These are phyloP conservation scores for Meloidogyne chitwoodi DNA, from an alignment of 1,140 invertebrate genomes.

Conservation along the genomic window DNA sequence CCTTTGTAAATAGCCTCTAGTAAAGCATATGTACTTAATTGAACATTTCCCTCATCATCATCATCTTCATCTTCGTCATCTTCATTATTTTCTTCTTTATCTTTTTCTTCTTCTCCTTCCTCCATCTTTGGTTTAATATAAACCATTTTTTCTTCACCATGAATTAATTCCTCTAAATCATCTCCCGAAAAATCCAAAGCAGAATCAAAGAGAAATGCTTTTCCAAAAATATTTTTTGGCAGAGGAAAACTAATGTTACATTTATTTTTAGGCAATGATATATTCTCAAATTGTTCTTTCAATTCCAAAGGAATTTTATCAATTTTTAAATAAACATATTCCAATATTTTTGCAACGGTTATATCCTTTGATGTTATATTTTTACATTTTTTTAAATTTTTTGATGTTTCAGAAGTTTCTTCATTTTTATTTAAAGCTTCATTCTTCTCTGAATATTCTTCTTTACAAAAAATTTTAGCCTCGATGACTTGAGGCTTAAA, in stretches of 20 bases:
- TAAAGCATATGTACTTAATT: neutral
- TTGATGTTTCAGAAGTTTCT: neutral
- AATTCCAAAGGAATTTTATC: neutral
- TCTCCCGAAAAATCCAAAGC: neutral
- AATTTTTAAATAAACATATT: neutral
- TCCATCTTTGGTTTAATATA: neutral
- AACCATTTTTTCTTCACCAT: neutral
- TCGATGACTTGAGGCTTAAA: neutral
- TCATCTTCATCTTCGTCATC: neutral
- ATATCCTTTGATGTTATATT: neutral
- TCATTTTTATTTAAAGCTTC: too few species aligned
- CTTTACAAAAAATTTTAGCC: neutral
- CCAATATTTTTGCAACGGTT: neutral
- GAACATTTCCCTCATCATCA: neutral
- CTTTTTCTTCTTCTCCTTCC: neutral
- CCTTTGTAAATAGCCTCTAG: neutral
- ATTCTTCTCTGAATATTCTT: neutral
- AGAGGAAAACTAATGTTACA: neutral
- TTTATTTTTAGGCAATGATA: constrained; percentile 36
- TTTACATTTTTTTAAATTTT: neutral
- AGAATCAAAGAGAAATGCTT: neutral
- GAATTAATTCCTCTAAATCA: neutral
- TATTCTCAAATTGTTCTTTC: neutral
- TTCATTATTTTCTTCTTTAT: neutral
- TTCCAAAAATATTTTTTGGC: neutral